A percentile compares a stretch with the other conserved stretches of the same genome.
Evolutionary conservation across 2,797 vertebrate genomes (phyloP).

Genomic region (Molossus molossus): DNA sequence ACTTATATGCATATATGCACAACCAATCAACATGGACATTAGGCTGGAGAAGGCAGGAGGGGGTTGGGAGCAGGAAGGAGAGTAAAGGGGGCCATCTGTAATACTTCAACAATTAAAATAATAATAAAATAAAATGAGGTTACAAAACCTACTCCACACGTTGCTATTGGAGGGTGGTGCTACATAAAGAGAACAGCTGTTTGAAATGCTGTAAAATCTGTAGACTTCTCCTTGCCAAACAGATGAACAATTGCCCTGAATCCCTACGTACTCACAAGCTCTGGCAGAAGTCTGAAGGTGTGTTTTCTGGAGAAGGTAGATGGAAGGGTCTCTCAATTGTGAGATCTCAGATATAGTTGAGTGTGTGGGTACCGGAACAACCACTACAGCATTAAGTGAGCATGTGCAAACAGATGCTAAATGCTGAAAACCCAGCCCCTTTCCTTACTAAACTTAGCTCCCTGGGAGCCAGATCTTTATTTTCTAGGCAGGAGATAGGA

Average conservation of each 20-base stretch:
- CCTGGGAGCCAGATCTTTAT: not conserved
- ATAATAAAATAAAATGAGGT: not conserved
- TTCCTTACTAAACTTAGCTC: no score
- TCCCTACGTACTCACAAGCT: not conserved
- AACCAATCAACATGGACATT: no score
- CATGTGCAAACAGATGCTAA: not conserved
- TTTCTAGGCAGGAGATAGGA: not conserved
- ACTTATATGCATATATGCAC: no score
- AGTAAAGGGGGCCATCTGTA: no score
- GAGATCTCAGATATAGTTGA: not conserved
- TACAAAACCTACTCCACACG: not conserved
- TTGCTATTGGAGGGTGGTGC: not conserved
- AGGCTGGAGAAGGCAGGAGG: no score
- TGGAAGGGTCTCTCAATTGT: slow-evolving; percentile 6
- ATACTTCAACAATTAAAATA: no score
- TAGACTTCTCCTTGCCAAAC: not conserved
- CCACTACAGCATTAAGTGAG: not conserved
- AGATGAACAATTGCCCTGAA: not conserved
- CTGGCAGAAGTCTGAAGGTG: not conserved
- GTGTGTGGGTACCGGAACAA: not conserved
- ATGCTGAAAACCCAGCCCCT: not conserved
- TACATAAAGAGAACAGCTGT: slow-evolving; percentile 6
- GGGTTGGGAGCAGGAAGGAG: no score
- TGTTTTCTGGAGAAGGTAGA: slow-evolving; percentile 26
- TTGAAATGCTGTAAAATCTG: slow-evolving; percentile 21